Evolutionary conservation across 2,113 vertebrate species (phyloP), one percentile per base, ranked within the genome.

Genomic region (Odobenus rosmarus): DNA sequence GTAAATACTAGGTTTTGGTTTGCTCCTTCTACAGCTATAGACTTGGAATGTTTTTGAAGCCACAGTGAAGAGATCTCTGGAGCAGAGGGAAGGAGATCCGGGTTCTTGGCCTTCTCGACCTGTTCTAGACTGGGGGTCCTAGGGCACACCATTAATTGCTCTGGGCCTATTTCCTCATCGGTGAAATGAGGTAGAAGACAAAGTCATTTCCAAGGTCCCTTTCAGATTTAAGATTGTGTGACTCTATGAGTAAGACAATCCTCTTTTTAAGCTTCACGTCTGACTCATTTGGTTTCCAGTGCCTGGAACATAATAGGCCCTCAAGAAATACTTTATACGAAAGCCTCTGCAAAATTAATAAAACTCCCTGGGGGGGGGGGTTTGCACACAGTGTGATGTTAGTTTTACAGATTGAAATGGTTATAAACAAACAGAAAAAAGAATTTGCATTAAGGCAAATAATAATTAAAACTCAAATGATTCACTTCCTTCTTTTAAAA

Each of bases 391-490:
- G n/a, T 61, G 11, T 64, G 67, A 69, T 12, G 19, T 26, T 57
- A 31, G 14, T 39, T 77, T 49, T 33, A 67, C 12, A 1, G 23
- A 80, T 15, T 9, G 24, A 53, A 90, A 87, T 4, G 19, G 31
- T 36, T 76, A 11, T 10, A 67, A 77, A 90, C 21, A 51, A 28
- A 31, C 24, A 72, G 61, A 67, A 93, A 84, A 95, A 88, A 64
- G 28, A 51, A 76, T 16, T 64, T 64, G n/a, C 11, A 49, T 42
- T 62, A 87, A 83, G 39, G 61, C 5, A 79, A 76, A 49, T 49
- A 55, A 18, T 49, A 85, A 88, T 49, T 64, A 83, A 95, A 95
- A 49, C 9, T 59, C 16, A 36, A 90, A 80, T 55, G 69, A 94
- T 19, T 84, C 8, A 64, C 1, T 92, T 33, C 7, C 36, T 64